Base-by-base conservation (phyloP, 2,797 vertebrate species). In the Cossypha heuglini region DNA sequence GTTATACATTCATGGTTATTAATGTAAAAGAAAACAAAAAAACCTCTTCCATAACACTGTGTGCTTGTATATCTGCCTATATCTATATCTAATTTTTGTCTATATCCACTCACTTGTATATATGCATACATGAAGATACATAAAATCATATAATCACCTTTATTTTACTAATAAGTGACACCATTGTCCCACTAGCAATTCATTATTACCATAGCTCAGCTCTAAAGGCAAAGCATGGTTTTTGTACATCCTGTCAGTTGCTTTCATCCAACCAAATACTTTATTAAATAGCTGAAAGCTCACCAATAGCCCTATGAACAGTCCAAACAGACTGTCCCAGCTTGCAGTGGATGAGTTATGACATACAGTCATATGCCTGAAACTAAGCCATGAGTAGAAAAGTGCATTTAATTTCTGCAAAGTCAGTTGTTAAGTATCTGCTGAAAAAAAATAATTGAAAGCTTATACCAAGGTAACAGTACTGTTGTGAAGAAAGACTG, bases 41-140 rank as follows among this genome's bases (percentile, higher is more conserved):
- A 74, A 74, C 9, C 7, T 69, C 18, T 68, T 62, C 21, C 25
- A 3, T 67, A 82, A 43, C 0, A 1, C 4, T 43, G 5, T 26
- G 2, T 52, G 4, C 31, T 0, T 29, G 0, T n/a, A 0, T 28
- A 24, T 28, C 15, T 35, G 13, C 38, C 49, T 52, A 3, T 19
- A 26, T 48, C 24, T 48, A 17, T 33, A 54, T 25, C 35, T 73
- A 14, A 35, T 31, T 17, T 51, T 24, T 43, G 18, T 35, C 43
- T 37, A 22, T 15, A 38, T 16, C 10, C 10, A 55, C 45, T 45
- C 13, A 13, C 7, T 33, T 45, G 3, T 14, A 38, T 3, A 2
- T 25, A 26, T 6, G 25, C 33, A 40, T 40, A 16, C 29, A 45
- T 58, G 35, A 81, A n/a, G 8, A 37, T 55, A 35, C 49, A 55